phyloP scores from a whole-genome alignment of 2,113 vertebrate genomes.

The Mesoclemmys tuberculata region DNA sequence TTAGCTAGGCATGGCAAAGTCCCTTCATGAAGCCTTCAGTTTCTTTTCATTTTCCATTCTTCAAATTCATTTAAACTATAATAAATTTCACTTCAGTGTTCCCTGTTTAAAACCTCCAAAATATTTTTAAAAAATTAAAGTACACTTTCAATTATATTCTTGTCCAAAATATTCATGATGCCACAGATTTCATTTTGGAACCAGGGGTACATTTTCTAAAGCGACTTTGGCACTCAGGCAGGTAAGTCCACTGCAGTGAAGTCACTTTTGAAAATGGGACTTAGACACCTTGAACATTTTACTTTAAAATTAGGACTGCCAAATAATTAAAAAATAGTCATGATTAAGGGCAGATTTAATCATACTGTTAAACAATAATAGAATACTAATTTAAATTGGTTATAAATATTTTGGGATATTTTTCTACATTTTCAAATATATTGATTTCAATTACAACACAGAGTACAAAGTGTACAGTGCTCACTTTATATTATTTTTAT shows the following conservation, averaged over 20 bases:
- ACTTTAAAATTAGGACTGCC: not conserved
- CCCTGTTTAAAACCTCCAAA: not conserved
- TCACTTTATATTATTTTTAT: no score
- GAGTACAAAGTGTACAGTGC: no score
- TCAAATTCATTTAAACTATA: not conserved
- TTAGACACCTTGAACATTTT: not conserved
- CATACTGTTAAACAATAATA: no score
- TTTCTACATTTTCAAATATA: no score
- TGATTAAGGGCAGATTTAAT: no score
- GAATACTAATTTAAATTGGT: no score
- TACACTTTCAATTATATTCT: not conserved
- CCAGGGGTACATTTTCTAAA: not conserved
- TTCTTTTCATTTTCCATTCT: not conserved
- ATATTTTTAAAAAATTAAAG: not conserved
- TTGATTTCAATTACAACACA: no score
- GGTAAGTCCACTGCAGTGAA: not conserved
- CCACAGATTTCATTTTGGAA: not conserved
- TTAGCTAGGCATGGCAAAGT: not conserved
- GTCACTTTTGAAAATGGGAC: slow-evolving; percentile 5
- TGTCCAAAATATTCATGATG: not conserved
- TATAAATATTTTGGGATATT: no score
- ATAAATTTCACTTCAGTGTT: not conserved
- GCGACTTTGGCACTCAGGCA: not conserved
- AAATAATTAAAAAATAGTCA: no score
- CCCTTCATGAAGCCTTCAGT: accelerated